Evolutionary conservation across 1,140 invertebrate species (phyloP).

Genomic region (Centruroides sculpturatus): DNA sequence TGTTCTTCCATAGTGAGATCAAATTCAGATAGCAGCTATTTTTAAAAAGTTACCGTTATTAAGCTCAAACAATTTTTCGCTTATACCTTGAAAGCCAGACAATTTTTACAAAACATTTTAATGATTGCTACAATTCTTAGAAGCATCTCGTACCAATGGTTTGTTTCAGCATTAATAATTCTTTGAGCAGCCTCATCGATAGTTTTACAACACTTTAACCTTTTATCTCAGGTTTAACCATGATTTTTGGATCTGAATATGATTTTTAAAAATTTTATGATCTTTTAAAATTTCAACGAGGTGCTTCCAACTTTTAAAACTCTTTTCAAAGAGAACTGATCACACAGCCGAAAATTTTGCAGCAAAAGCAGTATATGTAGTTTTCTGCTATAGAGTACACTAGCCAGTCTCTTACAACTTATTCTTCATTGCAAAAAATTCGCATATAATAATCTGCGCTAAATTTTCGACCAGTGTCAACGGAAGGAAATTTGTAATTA

Average conservation of each 20-base stretch:
- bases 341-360: constrained; percentile 1
- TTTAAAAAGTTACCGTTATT: constrained; percentile 6
- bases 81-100: constrained; percentile 4
- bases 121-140: constrained; percentile 4
- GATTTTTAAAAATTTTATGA: constrained; percentile 2
- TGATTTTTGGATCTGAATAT: constrained; percentile 3
- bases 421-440: constrained; percentile 4
- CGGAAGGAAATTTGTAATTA: constrained; percentile 4
- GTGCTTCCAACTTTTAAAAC: constrained; percentile 4
- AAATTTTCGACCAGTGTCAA: constrained; percentile 2
- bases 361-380: too few species aligned
- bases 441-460: neutral
- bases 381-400: too few species aligned
- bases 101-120: constrained; percentile 7
- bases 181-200: neutral
- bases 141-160: constrained; percentile 4
- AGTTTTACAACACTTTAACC: constrained; percentile 4
- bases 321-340: neutral
- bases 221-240: constrained; percentile 8
- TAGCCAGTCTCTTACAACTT: neutral
- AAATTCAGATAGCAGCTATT: constrained; percentile 7
- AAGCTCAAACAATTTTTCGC: constrained; percentile 1
- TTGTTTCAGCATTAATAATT: too few species aligned
- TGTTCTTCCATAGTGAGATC: constrained; percentile 3
- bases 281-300: constrained; percentile 2